Evolutionary conservation across 2,113 vertebrate genomes (phyloP), one percentile per base, ranked within the genome.

Genomic region (Chinchilla lanigera): DNA sequence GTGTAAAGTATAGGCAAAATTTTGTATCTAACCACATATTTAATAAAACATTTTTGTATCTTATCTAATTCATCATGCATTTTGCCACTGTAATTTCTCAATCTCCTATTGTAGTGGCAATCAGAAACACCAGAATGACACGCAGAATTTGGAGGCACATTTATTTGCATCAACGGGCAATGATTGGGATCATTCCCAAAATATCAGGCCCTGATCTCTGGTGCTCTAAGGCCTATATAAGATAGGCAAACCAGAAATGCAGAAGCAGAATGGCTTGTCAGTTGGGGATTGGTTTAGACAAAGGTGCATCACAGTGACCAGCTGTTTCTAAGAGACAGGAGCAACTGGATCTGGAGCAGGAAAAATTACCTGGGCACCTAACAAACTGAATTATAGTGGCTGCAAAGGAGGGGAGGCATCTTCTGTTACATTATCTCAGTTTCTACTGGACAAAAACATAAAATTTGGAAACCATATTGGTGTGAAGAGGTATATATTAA

Each of bases 1-100:
- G 26, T 17, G 80, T 65, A 93, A 60, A 56, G 20, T 92, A 2
- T 78, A 86, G 3, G 3, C 5, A 92, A 94, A 73, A 71, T 61
- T 30, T 50, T 41, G 3, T 41, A 60, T 58, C 33, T 58, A 50
- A 14, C 17, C 8, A 12, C 9, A 75, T 69, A 77, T 41, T 77
- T 81, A 89, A 93, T 77, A 73, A 90, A 90, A 61, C 4, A 44
- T 80, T 94, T 75, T 83, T 30, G 78, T 60, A 73, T 26, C 33
- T 50, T 93, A 38, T 65, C 30, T 12, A 61, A 52, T 50, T 89
- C 58, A 14, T 1, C 6, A 83, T 83, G 71, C 5, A 35, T 96
- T 44, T 90, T 56, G 2, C 24, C 20, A 35, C 38, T 80, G 54
- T 52, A 22, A 67, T 22, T 85, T 92, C 2, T 85, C 35, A 24